These are phyloP conservation scores for Oscheius myriophilus DNA, from an alignment of 2,888 invertebrate genomes.

Conservation along the genomic window DNA sequence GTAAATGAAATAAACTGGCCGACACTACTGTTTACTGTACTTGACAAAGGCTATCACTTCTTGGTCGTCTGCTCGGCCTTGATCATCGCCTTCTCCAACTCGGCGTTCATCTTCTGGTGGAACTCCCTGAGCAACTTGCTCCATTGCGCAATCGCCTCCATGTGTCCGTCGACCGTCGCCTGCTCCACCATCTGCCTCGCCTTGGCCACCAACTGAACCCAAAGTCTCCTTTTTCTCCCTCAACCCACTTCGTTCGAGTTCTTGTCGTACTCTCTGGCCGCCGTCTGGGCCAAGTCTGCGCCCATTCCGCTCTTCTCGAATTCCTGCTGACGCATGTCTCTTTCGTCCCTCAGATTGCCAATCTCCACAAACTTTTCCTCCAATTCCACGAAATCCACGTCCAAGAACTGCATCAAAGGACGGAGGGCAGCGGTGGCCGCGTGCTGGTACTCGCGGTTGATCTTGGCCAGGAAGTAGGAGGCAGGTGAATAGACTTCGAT, in stretches of 20 bases:
- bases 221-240: too few relatives aligned
- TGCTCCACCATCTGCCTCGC: too few relatives aligned
- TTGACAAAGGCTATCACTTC: too few relatives aligned
- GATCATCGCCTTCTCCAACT: neutral
- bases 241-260: neutral
- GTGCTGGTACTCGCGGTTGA: neutral
- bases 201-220: too few relatives aligned
- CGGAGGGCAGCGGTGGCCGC: neutral
- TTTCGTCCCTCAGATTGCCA: slow-evolving; percentile 1
- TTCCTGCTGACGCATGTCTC: slow-evolving; percentile 1
- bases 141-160: too few relatives aligned
- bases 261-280: slow-evolving; percentile 5
- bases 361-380: neutral
- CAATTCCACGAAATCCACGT: slow-evolving; percentile 2
- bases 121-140: too few relatives aligned
- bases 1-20: neutral
- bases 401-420: neutral
- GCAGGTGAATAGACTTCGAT: neutral
- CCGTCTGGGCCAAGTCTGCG: neutral
- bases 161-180: too few relatives aligned
- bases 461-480: neutral
- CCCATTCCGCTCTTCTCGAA: neutral
- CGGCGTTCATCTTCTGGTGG: neutral
- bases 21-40: too few relatives aligned
- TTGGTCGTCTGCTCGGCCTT: neutral